Evolutionary conservation across 2,113 vertebrate genomes (phyloP), one percentile per base, ranked within the genome.

Genomic region (Cottus gobio): DNA sequence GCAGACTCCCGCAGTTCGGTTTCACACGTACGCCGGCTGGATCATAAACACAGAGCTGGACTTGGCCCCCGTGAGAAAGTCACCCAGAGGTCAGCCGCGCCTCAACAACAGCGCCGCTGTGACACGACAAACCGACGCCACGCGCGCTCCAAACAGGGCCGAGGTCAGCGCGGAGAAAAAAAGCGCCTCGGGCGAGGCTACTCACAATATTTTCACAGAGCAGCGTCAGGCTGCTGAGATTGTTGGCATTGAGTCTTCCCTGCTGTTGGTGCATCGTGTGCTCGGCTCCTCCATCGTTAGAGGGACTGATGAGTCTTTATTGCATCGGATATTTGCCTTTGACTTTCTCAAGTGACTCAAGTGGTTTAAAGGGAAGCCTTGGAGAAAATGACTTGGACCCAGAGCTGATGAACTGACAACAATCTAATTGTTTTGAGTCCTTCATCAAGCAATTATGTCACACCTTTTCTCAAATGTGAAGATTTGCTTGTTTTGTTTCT

Each of bases 51-150:
- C 63, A 42, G 72, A 72, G 78, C 82, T 68, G 72, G 80, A 80
- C 76, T 82, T 77, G 61, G 85, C 83, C 82, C 74, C 65, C 62
- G 22, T 57, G 61, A 83, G 76, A 72, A 83, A 87, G 90, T 93
- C 88, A 80, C 72, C 2, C 71, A 77, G 87, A 93, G 90, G 90
- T 92, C 88, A 93, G 54, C 65, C 13, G 56, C 62, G 88, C 88
- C 87, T 87, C 82, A 86, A 89, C 88, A 87, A 85, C 81, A 66
- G 72, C 6, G 34, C 77, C 44, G 85, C 77, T 76, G 83, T 82
- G 89, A 87, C 72, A 79, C 44, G 54, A 73, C 75, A 82, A 75
- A 75, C 71, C 75, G 85, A 85, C 81, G 44, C 83, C 75, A 77
- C 75, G 52, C 76, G 13, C 64, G 31, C 79, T 85, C 78, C 54